Base-by-base conservation (phyloP, 2,888 invertebrate genomes). In the Orthonychiurus folsomi region DNA sequence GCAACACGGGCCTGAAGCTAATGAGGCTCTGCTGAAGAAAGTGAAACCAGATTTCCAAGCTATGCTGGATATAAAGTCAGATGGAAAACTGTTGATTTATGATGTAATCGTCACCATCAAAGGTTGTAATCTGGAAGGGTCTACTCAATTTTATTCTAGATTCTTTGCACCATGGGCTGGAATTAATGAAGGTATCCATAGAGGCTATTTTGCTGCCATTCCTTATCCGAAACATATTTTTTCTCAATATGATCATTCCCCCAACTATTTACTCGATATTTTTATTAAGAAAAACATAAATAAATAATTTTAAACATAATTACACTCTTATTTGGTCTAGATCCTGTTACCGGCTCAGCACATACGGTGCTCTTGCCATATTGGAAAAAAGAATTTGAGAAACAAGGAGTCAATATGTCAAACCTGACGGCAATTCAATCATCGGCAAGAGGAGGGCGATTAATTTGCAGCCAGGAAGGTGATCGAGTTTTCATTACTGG, bases 101-200 rank as follows among this genome's bases (percentile, higher is more conserved):
- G 50, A 15, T 5, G 24, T 50, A 9, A 37, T 37, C 20, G 59
- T 50, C 2, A 59, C 59, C 20, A 59, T 59, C 21, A 3, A 59
- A 50, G 59, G 52, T 12, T 3, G n/a, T 5, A 21, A 3, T 2
- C 50, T 18, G 5, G 28, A 26, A 28, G 2, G 24, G 2, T 25
- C 3, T 3, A 67, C 68, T 47, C 76, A 80, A 64, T 80, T 80
- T 68, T 64, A 78, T 2, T 80, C 79, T 12, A 37, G 80, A 54
- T 79, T 78, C 69, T 80, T 80, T 70, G 78, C 78, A 26, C 80
- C 80, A 0, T 79, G 79, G 79, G 73, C 73, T 67, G 80, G 80
- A 2, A 77, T 80, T 26, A 71, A 75, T 23, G 80, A 74, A 61
- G 74, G 74, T 58, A n/a, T n/a, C n/a, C n/a, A n/a, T n/a, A n/a